Evolutionary conservation across 2,888 invertebrate species (phyloP).

Genomic region (Epinotia nisella): DNA sequence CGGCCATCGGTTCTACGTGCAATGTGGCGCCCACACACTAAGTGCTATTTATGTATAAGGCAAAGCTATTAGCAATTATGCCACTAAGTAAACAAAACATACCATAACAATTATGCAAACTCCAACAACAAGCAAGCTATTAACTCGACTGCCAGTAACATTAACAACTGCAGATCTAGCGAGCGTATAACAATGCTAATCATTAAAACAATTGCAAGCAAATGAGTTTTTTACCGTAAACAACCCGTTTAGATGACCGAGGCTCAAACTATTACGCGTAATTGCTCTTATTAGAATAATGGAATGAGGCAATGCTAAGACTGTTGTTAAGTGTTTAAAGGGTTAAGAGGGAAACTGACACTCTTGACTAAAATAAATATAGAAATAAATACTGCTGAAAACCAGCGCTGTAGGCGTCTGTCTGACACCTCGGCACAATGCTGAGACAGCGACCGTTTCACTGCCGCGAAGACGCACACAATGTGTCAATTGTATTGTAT

Average conservation of each 20-base stretch:
- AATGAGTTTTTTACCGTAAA: conserved; percentile 31
- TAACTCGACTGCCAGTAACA: background rate
- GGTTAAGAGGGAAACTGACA: background rate
- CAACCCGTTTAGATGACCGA: conserved; percentile 10
- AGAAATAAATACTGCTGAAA: too few species aligned
- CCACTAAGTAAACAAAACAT: conserved; percentile 1
- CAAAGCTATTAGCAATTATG: background rate
- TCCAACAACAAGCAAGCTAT: background rate
- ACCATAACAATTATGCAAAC: conserved; percentile 15
- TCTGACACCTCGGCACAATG: too few species aligned
- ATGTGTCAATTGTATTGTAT: too few species aligned
- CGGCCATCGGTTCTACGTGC: too few species aligned
- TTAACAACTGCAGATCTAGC: background rate
- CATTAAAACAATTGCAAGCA: conserved; percentile 19
- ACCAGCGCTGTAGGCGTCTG: too few species aligned
- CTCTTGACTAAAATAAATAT: background rate
- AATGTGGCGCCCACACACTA: too few species aligned
- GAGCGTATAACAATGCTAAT: conserved; percentile 21
- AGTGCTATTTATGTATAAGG: background rate
- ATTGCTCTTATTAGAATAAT: conserved; percentile 28
- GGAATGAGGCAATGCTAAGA: conserved; percentile 17
- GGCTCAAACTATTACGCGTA: conserved; percentile 35
- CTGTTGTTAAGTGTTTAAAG: conserved; percentile 9
- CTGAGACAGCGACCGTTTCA: too few species aligned
- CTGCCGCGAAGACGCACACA: too few species aligned